Percentiles rank a stretch among this genome's conserved stretches.
Conservation (phyloP, 2,797 vertebrate genomes). For the Sciurus vulgaris region DNA sequence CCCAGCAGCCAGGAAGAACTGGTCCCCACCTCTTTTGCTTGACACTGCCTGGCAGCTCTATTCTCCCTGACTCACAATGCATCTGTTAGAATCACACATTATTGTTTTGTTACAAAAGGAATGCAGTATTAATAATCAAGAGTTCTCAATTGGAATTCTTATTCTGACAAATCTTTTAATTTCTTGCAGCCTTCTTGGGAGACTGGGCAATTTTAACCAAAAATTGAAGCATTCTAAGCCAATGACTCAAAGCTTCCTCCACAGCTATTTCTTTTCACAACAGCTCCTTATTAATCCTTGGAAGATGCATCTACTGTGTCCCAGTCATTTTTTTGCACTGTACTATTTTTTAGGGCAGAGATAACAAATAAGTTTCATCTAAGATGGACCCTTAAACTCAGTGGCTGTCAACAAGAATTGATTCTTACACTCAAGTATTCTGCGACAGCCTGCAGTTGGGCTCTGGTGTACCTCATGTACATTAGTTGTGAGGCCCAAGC, state of each 20-base stretch:
- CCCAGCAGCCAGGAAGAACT: background rate
- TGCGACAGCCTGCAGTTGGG: background rate
- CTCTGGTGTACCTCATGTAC: background rate
- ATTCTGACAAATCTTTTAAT: background rate
- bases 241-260: background rate
- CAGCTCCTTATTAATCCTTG: background rate
- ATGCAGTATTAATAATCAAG: background rate
- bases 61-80: background rate
- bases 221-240: background rate
- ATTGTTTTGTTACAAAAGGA: background rate
- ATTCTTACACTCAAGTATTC: background rate
- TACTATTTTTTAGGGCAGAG: background rate
- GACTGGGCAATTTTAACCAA: background rate
- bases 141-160: background rate
- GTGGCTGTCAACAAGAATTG: background rate
- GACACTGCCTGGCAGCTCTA: background rate
- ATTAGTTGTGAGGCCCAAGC: background rate
- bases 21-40: background rate
- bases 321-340: background rate
- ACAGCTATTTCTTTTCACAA: background rate
- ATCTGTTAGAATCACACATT: background rate
- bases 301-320: background rate
- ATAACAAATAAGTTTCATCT: background rate
- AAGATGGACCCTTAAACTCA: background rate
- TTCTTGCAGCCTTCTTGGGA: background rate